Evolutionary conservation across 1,140 invertebrate species (phyloP).

Genomic region (Sitobion miscanthi): DNA sequence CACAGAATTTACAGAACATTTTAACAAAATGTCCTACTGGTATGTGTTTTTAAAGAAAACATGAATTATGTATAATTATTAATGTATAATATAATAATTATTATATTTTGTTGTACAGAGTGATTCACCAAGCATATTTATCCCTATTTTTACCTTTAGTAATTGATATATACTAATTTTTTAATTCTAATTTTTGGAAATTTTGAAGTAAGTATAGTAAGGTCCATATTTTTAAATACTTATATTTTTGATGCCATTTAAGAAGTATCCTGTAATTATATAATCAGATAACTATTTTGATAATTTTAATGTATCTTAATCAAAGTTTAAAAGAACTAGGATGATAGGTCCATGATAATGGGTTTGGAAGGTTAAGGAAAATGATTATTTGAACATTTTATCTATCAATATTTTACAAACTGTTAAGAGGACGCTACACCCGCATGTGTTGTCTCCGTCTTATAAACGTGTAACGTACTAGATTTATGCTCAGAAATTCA

Average conservation of each 20-base stretch:
- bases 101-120: neutral
- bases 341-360: neutral
- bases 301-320: neutral
- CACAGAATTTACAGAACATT: conserved; percentile 97
- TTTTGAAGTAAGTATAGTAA: neutral
- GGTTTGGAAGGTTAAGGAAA: neutral
- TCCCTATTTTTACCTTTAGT: neutral
- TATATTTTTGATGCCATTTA: too few relatives aligned
- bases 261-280: neutral
- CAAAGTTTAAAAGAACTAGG: neutral
- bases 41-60: conserved; percentile 59
- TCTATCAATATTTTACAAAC: too few relatives aligned
- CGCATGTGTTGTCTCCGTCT: too few relatives aligned
- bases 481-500: too few relatives aligned
- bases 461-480: too few relatives aligned
- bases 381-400: too few relatives aligned
- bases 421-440: too few relatives aligned
- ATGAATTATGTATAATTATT: neutral
- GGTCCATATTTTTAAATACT: neutral
- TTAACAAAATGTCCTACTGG: conserved; percentile 99
- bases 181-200: neutral
- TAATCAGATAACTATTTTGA: neutral
- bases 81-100: neutral
- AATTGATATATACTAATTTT: neutral
- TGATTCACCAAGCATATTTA: neutral